These are phyloP conservation scores for Desmodus rotundus DNA, from an alignment of 2,113 vertebrate species.

Conservation along the genomic window DNA sequence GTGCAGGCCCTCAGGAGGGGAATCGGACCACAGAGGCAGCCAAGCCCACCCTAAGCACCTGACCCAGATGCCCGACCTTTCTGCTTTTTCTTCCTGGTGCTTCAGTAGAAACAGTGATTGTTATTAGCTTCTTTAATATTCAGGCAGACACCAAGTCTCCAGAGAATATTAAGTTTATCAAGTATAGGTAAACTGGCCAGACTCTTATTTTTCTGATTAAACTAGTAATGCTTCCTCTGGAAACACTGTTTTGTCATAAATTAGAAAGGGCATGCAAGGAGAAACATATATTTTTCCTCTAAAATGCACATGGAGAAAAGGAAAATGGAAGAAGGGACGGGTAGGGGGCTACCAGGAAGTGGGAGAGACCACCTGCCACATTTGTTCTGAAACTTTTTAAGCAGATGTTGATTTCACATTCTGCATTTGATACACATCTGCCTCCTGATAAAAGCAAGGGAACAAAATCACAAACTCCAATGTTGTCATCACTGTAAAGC, in stretches of 20 bases:
- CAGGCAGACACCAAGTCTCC: not conserved
- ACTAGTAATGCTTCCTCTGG: not conserved
- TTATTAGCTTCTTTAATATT: not conserved
- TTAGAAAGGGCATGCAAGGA: slow-evolving; percentile 1
- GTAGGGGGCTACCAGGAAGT: not conserved
- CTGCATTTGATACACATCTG: not conserved
- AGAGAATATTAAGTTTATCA: not conserved
- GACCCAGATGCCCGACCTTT: not conserved
- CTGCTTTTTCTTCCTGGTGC: not conserved
- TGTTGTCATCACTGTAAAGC: not conserved
- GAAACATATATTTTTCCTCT: not conserved
- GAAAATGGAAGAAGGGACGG: rapidly evolving
- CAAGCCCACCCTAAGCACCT: not conserved
- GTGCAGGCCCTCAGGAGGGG: not conserved
- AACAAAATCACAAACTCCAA: not conserved
- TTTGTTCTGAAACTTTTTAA: not conserved
- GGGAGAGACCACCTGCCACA: not conserved
- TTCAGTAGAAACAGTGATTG: not conserved
- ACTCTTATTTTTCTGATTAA: not conserved
- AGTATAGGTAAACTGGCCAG: not conserved
- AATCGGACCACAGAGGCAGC: rapidly evolving
- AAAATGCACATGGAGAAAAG: not conserved
- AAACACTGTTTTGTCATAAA: slow-evolving; percentile 2
- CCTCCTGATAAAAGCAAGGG: slow-evolving; percentile 37
- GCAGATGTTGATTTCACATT: not conserved